Base-by-base conservation (phyloP, 2,888 invertebrate genomes). In the Leptopterna dolabrata region DNA sequence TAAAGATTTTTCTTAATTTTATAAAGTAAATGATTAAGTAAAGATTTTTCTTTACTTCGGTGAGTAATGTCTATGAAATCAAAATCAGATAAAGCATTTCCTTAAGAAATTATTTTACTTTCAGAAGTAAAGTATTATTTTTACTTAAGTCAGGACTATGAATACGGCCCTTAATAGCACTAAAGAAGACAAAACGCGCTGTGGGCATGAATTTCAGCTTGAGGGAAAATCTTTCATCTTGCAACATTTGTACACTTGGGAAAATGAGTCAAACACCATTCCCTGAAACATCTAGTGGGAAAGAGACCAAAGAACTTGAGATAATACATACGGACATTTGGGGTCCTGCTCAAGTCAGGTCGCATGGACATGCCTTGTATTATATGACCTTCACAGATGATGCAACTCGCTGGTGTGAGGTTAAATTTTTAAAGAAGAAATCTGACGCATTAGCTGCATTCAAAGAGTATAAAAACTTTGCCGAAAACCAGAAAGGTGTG, bases 311-410 rank as follows among this genome's bases (percentile, higher is more conserved):
- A 9, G 11, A 89, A 9, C 63, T 90, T 30, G 90, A 90, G 13
- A 88, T 90, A 13, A 87, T 90, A 9, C 90, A 90, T 47, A 87
- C 88, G 7, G 90, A 89, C 83, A 83, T 36, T 36, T 36, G 36
- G 36, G 36, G 36, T 2, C 36, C 36, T 4, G 36, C 36, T 89
- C 45, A 89, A 11, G 70, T 81, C 16, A 30, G 63, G 45, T 90
- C 90, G 0, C 80, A 88, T 11, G 90, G 89, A 41, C 78, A 88
- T 13, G 81, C 89, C 0, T 89, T 36, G 73, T 91, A 90, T 85
- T 89, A 90, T 9, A 47, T 89, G 0, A 89, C 89, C 9, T 91
- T 91, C 29, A 90, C 90, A 0, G 90, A 91, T 30, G 90, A 91
- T 73, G 45, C 86, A 29, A 89, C 90, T 1, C 76, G 90, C 14